Evolutionary conservation across 2,113 vertebrate species (phyloP).

Genomic region (Herpailurus yagouaroundi): DNA sequence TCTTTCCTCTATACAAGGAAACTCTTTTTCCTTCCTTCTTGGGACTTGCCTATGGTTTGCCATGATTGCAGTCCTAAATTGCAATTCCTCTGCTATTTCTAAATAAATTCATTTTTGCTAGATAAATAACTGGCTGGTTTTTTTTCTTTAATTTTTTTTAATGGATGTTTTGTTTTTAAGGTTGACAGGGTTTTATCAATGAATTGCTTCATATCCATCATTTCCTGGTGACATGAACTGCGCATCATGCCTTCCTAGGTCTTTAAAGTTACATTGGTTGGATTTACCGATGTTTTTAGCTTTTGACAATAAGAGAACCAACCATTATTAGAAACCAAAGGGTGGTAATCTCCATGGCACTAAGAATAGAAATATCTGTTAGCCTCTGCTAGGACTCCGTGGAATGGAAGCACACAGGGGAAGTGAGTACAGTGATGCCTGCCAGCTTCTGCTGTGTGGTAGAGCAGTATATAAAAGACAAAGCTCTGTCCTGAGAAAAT

Average conservation of each 20-base stretch:
- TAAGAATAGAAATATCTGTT: slow-evolving; percentile 91
- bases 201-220: slow-evolving; percentile 93
- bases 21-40: background rate
- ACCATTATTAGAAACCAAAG: slow-evolving; percentile 89
- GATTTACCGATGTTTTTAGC: slow-evolving; percentile 90
- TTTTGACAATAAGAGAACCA: slow-evolving; percentile 90
- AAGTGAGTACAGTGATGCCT: slow-evolving; percentile 91
- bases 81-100: background rate
- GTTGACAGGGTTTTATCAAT: slow-evolving; percentile 86
- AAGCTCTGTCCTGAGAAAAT: slow-evolving; percentile 90
- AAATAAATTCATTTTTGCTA: background rate
- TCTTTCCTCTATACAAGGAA: background rate
- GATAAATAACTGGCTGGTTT: background rate
- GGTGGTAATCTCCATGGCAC: slow-evolving; percentile 91
- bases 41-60: background rate
- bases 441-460: slow-evolving; percentile 88
- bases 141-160: too few relatives aligned
- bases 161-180: background rate
- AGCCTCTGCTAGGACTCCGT: slow-evolving; percentile 86
- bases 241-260: slow-evolving; percentile 91
- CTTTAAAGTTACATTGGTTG: slow-evolving; percentile 90
- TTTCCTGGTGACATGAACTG: slow-evolving; percentile 91
- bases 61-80: background rate
- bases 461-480: slow-evolving; percentile 82
- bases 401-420: slow-evolving; percentile 90